These are phyloP conservation scores for Acanthurus tractus DNA, from an alignment of 2,797 vertebrate genomes.

Conservation along the genomic window DNA sequence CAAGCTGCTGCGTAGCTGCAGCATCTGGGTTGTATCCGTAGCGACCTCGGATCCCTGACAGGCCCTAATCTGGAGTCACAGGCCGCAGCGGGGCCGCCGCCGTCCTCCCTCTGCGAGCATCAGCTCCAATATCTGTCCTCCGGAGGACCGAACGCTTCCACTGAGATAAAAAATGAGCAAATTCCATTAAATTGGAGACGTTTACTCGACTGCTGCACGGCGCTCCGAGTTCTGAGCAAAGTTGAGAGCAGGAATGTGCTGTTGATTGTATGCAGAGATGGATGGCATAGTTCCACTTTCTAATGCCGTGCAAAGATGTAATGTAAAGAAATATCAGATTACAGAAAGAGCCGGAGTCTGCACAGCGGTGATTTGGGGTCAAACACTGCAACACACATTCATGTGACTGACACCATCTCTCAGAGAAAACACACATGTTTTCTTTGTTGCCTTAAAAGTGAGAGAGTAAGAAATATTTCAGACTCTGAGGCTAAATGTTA, in stretches of 20 bases:
- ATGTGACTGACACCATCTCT: too few relatives aligned
- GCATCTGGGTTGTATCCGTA: constrained; percentile 69
- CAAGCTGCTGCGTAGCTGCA: constrained; percentile 55
- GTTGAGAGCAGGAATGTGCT: too few relatives aligned
- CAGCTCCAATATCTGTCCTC: constrained; percentile 48
- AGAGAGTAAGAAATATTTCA: neutral
- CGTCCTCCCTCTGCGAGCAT: constrained; percentile 18
- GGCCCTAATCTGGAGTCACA: constrained; percentile 69
- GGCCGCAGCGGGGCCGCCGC: constrained; percentile 45
- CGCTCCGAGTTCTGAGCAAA: neutral
- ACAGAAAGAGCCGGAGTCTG: too few relatives aligned
- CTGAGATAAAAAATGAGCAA: constrained; percentile 35
- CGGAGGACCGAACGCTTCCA: constrained; percentile 48
- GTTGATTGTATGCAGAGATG: too few relatives aligned
- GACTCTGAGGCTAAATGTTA: neutral
- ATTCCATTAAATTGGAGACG: constrained; percentile 48
- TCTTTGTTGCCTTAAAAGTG: neutral
- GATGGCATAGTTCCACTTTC: too few relatives aligned
- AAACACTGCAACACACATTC: too few relatives aligned
- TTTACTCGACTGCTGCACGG: constrained; percentile 29
- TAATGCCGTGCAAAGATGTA: too few relatives aligned
- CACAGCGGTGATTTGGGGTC: too few relatives aligned
- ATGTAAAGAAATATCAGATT: too few relatives aligned
- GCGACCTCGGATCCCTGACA: constrained; percentile 68
- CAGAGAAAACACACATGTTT: too few relatives aligned